Evolutionary conservation across 2,113 vertebrate genomes (phyloP).

Genomic region (Poeciliopsis turrubarensis): DNA sequence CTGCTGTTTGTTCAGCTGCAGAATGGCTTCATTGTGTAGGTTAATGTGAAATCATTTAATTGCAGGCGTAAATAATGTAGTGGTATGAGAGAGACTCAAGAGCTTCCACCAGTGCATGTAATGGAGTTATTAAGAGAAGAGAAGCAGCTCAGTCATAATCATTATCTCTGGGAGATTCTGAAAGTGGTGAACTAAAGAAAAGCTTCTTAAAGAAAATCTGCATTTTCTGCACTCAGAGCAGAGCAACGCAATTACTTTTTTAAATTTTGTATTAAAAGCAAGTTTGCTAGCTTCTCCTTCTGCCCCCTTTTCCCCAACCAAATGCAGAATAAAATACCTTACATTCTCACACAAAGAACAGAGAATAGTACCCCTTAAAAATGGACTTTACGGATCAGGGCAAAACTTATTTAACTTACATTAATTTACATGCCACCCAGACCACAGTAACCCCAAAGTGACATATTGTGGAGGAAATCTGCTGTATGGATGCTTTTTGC

Average conservation of each 20-base stretch:
- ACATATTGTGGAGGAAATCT: no score
- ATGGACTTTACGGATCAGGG: no score
- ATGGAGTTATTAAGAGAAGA: slow-evolving; percentile 6
- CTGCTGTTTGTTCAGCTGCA: not conserved
- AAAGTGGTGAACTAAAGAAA: slow-evolving; percentile 26
- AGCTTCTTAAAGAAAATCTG: not conserved
- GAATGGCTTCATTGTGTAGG: slow-evolving; percentile 4
- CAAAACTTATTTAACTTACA: no score
- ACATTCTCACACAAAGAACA: no score
- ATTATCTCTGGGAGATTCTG: not conserved
- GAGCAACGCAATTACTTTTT: not conserved
- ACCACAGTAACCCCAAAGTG: no score
- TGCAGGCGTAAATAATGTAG: slow-evolving; percentile 14
- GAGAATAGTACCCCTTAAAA: no score
- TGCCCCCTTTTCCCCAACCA: no score
- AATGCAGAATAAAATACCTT: no score
- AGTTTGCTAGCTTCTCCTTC: not conserved
- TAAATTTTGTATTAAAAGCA: not conserved
- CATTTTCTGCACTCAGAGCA: not conserved
- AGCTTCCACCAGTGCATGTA: slow-evolving; percentile 19
- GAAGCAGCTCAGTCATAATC: slow-evolving; percentile 11
- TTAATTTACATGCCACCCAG: no score
- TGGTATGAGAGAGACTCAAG: slow-evolving; percentile 26
- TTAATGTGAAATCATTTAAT: not conserved
- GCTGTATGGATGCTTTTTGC: no score